phyloP scores from a whole-genome alignment of 2,888 invertebrate species.

The Diaprepes abbreviatus region DNA sequence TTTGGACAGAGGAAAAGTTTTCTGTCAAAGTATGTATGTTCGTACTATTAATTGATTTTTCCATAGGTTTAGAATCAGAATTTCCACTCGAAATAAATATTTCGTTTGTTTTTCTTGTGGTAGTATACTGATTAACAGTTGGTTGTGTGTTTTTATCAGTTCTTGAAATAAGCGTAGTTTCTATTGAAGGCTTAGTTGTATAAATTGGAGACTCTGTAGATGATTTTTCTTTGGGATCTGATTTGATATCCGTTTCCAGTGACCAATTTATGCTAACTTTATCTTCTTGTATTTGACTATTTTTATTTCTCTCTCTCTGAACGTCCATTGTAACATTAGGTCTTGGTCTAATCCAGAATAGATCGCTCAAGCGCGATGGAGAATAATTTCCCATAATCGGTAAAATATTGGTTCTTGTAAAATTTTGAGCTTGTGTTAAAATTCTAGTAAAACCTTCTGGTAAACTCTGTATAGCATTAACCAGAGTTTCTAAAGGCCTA shows the following conservation, averaged over 20 bases:
- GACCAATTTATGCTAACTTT: constrained; percentile 17
- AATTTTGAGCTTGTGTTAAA: constrained; percentile 52
- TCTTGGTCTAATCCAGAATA: constrained; percentile 47
- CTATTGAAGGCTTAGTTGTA: background rate
- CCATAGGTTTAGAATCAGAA: background rate
- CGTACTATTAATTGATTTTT: no score
- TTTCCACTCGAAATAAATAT: background rate
- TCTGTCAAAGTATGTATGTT: background rate
- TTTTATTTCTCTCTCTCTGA: constrained; percentile 13
- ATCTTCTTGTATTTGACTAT: constrained; percentile 18
- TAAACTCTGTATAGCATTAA: constrained; percentile 51
- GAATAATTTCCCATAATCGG: constrained; percentile 52
- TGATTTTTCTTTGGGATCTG: background rate
- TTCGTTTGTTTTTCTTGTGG: background rate
- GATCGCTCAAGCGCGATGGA: constrained; percentile 51
- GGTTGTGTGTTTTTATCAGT: background rate
- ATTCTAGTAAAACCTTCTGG: constrained; percentile 53
- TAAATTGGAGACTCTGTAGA: background rate
- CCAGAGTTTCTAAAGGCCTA: constrained; percentile 50
- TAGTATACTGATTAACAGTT: background rate
- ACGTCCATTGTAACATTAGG: constrained; percentile 31
- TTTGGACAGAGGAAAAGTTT: constrained; percentile 6
- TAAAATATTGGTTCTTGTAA: constrained; percentile 52
- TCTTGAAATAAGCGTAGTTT: background rate
- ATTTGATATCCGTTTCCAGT: background rate